Conservation (phyloP, 2,797 vertebrate species). For the Hipposideros larvatus region DNA sequence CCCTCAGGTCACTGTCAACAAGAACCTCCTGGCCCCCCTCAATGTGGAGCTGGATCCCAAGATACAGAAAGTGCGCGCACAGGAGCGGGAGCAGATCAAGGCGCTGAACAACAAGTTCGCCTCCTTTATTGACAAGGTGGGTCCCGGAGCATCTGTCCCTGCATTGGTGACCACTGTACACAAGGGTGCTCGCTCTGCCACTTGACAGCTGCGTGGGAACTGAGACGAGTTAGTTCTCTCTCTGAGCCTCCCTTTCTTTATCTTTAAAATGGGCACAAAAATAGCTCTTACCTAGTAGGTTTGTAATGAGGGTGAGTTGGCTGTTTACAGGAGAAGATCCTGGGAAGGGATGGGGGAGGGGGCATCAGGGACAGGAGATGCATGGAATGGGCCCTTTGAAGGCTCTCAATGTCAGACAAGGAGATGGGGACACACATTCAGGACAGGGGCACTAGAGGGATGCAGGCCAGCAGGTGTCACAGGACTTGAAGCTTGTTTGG, state of each 20-base stretch:
- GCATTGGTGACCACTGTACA: rapidly evolving
- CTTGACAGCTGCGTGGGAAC: neutral
- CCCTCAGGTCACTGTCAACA: slow-evolving; percentile 86
- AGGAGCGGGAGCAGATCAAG: slow-evolving; percentile 95
- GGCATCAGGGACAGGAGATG: neutral
- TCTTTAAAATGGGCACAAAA: neutral
- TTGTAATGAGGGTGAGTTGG: neutral
- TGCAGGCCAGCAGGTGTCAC: neutral
- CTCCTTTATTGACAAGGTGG: slow-evolving; percentile 94
- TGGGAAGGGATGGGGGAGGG: neutral
- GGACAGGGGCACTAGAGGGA: neutral
- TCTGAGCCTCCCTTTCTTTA: neutral
- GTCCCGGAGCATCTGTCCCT: neutral
- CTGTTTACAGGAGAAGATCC: neutral
- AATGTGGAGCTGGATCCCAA: slow-evolving; percentile 90
- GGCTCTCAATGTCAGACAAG: neutral
- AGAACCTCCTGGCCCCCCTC: slow-evolving; percentile 91
- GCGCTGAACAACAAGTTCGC: slow-evolving; percentile 94
- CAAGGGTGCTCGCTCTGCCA: rapidly evolving
- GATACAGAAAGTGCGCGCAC: slow-evolving; percentile 90
- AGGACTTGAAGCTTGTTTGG: neutral
- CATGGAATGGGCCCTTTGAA: neutral
- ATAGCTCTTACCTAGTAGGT: neutral
- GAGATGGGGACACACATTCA: neutral
- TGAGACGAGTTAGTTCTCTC: rapidly evolving